A percentile compares a stretch with the other conserved stretches of the same genome.
phyloP scores from a whole-genome alignment of 2,113 vertebrate species.

The Hippocampus abdominalis region DNA sequence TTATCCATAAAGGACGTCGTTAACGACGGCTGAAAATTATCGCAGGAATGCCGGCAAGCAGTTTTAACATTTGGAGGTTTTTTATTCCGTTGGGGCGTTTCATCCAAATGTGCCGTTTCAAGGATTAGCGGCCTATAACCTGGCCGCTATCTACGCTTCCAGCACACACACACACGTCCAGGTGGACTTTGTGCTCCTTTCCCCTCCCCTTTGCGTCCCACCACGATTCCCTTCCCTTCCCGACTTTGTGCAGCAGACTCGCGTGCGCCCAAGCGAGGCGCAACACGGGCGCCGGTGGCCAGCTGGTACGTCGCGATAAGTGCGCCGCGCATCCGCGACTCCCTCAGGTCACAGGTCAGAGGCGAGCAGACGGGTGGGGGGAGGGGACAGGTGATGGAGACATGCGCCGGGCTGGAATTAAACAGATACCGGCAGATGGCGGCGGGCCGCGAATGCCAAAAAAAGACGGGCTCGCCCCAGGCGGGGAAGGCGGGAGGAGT shows the following conservation, averaged over 20 bases:
- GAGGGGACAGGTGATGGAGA: slow-evolving; percentile 33
- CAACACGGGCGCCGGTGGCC: slow-evolving; percentile 24
- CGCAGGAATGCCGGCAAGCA: slow-evolving; percentile 4
- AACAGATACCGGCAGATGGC: slow-evolving; percentile 64
- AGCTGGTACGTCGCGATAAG: slow-evolving; percentile 53
- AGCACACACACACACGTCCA: not conserved
- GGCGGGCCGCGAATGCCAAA: slow-evolving; percentile 26
- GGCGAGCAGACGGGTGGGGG: slow-evolving; percentile 39
- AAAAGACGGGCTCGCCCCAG: slow-evolving; percentile 34
- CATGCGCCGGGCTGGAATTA: slow-evolving; percentile 55
- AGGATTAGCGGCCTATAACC: slow-evolving; percentile 43
- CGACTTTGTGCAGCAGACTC: slow-evolving; percentile 10
- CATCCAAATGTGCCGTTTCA: slow-evolving; percentile 56
- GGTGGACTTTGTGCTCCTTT: not conserved
- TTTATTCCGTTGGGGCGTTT: slow-evolving; percentile 37
- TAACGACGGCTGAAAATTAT: not conserved
- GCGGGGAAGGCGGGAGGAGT: slow-evolving; percentile 7
- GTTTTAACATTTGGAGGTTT: slow-evolving; percentile 17
- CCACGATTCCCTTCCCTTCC: not conserved
- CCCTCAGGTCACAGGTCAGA: slow-evolving; percentile 56
- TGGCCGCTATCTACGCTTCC: not conserved
- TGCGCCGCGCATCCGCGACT: slow-evolving; percentile 25
- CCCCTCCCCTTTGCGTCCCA: not conserved
- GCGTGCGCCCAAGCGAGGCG: slow-evolving; percentile 31
- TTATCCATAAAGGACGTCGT: not conserved